These are phyloP conservation scores for Metridium senile DNA, from an alignment of 92 coral and sea anemone genomes.

Conservation along the genomic window DNA sequence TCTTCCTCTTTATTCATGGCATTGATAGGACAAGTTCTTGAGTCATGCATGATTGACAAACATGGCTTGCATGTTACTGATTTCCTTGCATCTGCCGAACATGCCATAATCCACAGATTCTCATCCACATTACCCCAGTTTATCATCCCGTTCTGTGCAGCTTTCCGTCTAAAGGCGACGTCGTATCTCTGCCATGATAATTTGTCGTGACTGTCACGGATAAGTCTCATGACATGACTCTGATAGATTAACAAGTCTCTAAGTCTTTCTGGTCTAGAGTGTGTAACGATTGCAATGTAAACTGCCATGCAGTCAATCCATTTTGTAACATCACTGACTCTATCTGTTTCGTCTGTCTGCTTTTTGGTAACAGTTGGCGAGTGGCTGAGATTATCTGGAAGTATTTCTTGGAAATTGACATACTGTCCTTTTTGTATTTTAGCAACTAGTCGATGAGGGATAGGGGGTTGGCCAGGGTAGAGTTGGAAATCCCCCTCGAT, in stretches of 20 bases:
- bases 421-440: conserved; percentile 83
- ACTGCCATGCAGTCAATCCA: conserved; percentile 95
- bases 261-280: conserved; percentile 59
- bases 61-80: conserved; percentile 86
- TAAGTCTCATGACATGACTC: conserved; percentile 75
- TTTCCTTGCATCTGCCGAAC: conserved; percentile 85
- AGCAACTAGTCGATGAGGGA: conserved; percentile 61
- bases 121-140: conserved; percentile 93
- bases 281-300: conserved; percentile 69
- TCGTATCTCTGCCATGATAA: conserved; percentile 97
- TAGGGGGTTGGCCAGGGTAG: conserved; percentile 66
- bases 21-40: conserved; percentile 72
- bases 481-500: conserved; percentile 55
- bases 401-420: conserved; percentile 85
- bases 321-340: conserved; percentile 84
- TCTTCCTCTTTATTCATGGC: conserved; percentile 46
- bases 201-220: conserved; percentile 89
- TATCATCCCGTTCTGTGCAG: conserved; percentile 66
- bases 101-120: conserved; percentile 91
- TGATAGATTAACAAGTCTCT: conserved; percentile 83
- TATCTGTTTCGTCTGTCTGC: conserved; percentile 66
- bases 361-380: conserved; percentile 35
- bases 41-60: conserved; percentile 81
- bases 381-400: conserved; percentile 67
- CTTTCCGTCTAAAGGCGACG: conserved; percentile 94